These are phyloP conservation scores for Pithys albifrons DNA, from an alignment of 2,113 vertebrate genomes.

Conservation along the genomic window DNA sequence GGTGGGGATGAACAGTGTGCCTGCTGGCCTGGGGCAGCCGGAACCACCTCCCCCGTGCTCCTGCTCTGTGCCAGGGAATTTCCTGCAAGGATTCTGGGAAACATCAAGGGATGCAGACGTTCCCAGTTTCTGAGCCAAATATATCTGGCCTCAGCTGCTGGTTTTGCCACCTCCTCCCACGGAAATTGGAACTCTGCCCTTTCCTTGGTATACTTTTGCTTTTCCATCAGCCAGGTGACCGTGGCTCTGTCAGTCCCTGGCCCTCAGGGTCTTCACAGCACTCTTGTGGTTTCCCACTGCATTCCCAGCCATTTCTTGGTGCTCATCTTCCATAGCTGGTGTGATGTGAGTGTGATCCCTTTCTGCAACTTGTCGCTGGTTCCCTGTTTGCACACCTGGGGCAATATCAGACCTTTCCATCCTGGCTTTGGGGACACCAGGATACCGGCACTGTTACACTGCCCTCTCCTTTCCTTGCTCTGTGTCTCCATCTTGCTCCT, in stretches of 20 bases:
- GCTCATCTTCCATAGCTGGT: background rate
- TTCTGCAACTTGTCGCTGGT: background rate
- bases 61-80: background rate
- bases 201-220: background rate
- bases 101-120: background rate
- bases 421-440: background rate
- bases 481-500: background rate
- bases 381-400: background rate
- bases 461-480: background rate
- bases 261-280: background rate
- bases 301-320: background rate
- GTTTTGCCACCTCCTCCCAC: background rate
- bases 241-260: background rate
- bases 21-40: background rate
- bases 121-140: background rate
- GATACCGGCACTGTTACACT: rapidly evolving
- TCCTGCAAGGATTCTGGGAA: background rate
- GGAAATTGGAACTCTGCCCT: background rate
- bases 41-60: background rate
- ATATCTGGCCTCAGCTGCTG: background rate
- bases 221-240: background rate
- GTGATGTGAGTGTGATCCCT: rapidly evolving
- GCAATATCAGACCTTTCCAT: background rate
- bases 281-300: background rate
- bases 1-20: background rate